These are phyloP conservation scores for Atta colombica DNA, from an alignment of 1,140 invertebrate species.

Conservation along the genomic window DNA sequence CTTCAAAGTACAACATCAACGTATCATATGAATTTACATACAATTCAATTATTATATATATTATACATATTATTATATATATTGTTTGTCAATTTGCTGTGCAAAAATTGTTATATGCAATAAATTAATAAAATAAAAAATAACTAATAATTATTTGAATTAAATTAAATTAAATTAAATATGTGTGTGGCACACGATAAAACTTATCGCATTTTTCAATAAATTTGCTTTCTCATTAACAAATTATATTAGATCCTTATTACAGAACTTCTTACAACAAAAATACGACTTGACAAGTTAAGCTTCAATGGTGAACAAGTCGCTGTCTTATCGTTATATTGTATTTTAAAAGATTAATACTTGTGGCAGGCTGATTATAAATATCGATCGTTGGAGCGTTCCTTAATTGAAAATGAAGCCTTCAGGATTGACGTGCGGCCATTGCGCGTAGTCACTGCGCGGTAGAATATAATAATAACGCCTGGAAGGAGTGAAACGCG, in stretches of 20 bases:
- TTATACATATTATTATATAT: not conserved
- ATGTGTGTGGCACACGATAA: not conserved
- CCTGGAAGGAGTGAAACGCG: slow-evolving; percentile 54
- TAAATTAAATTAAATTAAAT: not conserved
- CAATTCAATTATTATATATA: slow-evolving; percentile 10
- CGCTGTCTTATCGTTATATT: not conserved
- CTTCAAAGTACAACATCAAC: not conserved
- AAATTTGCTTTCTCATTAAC: not conserved
- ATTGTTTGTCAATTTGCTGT: not conserved
- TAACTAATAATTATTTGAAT: not conserved
- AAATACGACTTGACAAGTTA: not conserved
- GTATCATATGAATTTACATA: not conserved
- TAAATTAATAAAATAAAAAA: not conserved
- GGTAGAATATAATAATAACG: slow-evolving; percentile 41
- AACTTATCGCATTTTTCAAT: not conserved
- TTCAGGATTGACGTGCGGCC: slow-evolving; percentile 25
- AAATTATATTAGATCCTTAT: not conserved
- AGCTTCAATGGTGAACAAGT: not conserved
- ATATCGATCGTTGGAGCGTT: slow-evolving; percentile 23
- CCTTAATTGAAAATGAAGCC: slow-evolving; percentile 51
- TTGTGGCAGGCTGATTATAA: slow-evolving; percentile 3
- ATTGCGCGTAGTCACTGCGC: slow-evolving; percentile 25
- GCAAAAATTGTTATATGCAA: not conserved
- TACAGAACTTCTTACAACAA: not conserved
- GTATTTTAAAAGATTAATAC: slow-evolving; percentile 5